Evolutionary conservation across 2,113 vertebrate genomes (phyloP).

Genomic region (Serilophus lunatus): DNA sequence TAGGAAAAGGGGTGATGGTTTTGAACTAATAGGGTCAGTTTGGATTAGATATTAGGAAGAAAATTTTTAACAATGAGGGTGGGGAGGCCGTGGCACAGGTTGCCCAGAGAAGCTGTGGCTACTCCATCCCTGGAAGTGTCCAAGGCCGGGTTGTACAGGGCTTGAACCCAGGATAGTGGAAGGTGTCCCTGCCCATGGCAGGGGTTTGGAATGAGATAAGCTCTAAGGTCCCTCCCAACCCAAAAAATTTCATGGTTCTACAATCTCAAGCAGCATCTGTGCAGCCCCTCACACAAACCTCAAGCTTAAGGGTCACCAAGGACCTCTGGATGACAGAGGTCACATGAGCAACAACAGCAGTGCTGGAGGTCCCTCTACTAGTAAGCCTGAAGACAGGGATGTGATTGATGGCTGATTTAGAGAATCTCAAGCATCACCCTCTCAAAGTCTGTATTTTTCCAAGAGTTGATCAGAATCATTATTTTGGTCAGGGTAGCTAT

Average conservation of each 20-base stretch:
- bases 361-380: neutral
- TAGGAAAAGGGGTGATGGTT: neutral
- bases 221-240: neutral
- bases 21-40: neutral
- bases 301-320: neutral
- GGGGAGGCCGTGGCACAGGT: neutral
- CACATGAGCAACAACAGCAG: neutral
- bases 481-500: slow-evolving; percentile 15
- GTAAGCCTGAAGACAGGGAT: neutral
- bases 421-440: neutral
- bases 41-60: neutral
- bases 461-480: slow-evolving; percentile 13
- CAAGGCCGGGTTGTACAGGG: rapidly evolving
- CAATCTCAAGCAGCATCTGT: too few species aligned
- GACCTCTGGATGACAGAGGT: neutral
- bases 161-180: rapidly evolving
- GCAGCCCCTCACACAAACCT: neutral
- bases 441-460: neutral
- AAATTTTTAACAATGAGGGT: neutral
- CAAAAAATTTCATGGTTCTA: neutral
- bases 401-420: neutral
- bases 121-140: neutral
- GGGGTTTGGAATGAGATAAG: rapidly evolving
- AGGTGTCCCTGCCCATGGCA: neutral
- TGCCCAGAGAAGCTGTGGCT: neutral